A percentile compares a stretch with the other conserved stretches of the same genome.
Conservation (phyloP, 92 coral and sea anemone species). For the Epizoanthus stellaris region DNA sequence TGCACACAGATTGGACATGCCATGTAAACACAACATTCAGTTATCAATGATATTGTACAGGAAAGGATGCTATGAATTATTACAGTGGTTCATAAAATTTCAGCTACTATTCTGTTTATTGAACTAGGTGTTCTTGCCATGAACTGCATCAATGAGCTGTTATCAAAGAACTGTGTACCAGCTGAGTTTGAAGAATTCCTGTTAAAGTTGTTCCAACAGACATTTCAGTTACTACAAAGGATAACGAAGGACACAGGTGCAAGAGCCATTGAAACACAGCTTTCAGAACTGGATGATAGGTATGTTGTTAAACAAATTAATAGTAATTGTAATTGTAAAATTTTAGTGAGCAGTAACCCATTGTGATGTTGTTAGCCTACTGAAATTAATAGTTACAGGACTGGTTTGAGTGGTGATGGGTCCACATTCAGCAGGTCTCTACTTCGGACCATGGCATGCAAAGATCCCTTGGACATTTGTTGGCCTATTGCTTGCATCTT, state of each 20-base stretch:
- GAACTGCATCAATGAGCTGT: slow-evolving; percentile 93
- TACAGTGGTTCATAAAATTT: background rate
- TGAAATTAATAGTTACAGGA: too few relatives aligned
- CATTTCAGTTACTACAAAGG: slow-evolving; percentile 92
- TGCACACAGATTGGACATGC: too few relatives aligned
- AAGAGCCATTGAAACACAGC: slow-evolving; percentile 73
- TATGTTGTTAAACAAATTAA: slow-evolving; percentile 7
- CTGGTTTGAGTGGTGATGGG: background rate
- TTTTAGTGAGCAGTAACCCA: too few relatives aligned
- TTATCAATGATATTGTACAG: too few relatives aligned
- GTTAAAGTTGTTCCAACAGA: slow-evolving; percentile 96
- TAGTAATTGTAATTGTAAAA: background rate
- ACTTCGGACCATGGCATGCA: background rate
- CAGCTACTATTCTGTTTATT: background rate
- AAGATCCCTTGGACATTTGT: too few relatives aligned
- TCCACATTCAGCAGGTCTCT: background rate
- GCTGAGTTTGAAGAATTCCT: slow-evolving; percentile 96
- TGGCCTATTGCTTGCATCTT: too few relatives aligned
- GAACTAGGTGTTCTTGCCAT: slow-evolving; percentile 89
- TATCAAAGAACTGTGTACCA: slow-evolving; percentile 98
- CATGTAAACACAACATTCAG: too few relatives aligned
- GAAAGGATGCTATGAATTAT: background rate
- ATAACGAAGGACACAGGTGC: slow-evolving; percentile 92
- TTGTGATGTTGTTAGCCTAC: too few relatives aligned
- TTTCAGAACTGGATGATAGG: slow-evolving; percentile 93